Percentiles rank a stretch among this genome's conserved stretches.
Conservation (phyloP, 2,888 invertebrate species). For the Drosophila mimica region DNA sequence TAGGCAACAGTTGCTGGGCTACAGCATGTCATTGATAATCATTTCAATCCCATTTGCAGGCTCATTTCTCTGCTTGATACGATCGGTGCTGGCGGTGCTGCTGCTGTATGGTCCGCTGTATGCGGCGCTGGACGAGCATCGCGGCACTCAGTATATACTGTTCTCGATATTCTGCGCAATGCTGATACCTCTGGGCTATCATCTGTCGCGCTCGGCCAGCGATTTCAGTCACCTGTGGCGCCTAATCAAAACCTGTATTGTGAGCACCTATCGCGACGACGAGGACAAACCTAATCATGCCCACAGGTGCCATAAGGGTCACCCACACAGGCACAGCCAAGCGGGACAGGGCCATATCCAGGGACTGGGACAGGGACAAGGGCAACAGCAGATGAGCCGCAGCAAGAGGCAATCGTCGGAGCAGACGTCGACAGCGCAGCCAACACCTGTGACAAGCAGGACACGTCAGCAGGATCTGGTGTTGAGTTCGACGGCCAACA, state of each 20-base stretch:
- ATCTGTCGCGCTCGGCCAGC: conserved; percentile 95
- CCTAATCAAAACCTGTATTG: conserved; percentile 90
- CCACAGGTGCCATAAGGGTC: conserved; percentile 31
- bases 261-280: conserved; percentile 90
- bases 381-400: conserved; percentile 13
- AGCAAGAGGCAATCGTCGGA: conserved; percentile 30
- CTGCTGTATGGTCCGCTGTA: conserved; percentile 94
- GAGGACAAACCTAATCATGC: conserved; percentile 85
- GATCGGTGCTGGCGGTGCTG: conserved; percentile 92
- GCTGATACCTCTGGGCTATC: conserved; percentile 94
- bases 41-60: conserved; percentile 52
- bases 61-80: conserved; percentile 92
- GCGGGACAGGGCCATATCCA: conserved; percentile 27
- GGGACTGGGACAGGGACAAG: conserved; percentile 37
- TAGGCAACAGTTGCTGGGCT: not conserved
- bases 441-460: conserved; percentile 10
- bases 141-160: conserved; percentile 94
- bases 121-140: conserved; percentile 93
- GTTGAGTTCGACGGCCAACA: conserved; percentile 42
- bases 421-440: conserved; percentile 23
- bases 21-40: not conserved
- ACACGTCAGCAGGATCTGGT: conserved; percentile 24
- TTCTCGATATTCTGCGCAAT: conserved; percentile 98
- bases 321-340: conserved; percentile 22
- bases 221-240: conserved; percentile 96